These are phyloP conservation scores for Pelusios castaneus DNA, from an alignment of 2,113 vertebrate genomes.

Conservation along the genomic window DNA sequence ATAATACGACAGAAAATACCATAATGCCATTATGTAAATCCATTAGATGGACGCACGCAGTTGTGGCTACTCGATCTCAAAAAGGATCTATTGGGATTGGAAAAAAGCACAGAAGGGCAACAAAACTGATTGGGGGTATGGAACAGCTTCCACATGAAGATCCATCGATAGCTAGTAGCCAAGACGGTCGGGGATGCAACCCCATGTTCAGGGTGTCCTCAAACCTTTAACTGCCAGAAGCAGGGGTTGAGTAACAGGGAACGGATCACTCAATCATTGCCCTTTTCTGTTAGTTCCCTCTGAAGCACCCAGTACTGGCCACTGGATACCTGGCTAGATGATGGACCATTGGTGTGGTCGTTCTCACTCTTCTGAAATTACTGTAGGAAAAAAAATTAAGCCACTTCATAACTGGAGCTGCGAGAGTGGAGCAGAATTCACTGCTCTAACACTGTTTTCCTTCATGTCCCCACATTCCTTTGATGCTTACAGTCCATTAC, in stretches of 20 bases:
- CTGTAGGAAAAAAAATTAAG: neutral
- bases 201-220: neutral
- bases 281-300: neutral
- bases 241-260: neutral
- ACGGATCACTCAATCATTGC: neutral
- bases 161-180: neutral
- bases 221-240: neutral
- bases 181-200: neutral
- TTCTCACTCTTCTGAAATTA: neutral
- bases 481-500: neutral
- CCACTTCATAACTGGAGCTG: fast-evolving
- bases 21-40: neutral
- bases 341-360: neutral
- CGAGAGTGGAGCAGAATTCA: neutral
- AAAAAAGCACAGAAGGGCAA: neutral
- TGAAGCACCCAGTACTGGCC: neutral
- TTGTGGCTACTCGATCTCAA: neutral
- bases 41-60: neutral
- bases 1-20: neutral
- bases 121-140: neutral
- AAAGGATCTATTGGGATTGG: neutral
- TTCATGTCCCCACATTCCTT: neutral
- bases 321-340: neutral
- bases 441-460: neutral
- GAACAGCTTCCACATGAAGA: neutral